Percentiles rank a stretch among this genome's conserved stretches.
Evolutionary conservation across 2,797 vertebrate species (phyloP).

Genomic region (Myioborus miniatus): DNA sequence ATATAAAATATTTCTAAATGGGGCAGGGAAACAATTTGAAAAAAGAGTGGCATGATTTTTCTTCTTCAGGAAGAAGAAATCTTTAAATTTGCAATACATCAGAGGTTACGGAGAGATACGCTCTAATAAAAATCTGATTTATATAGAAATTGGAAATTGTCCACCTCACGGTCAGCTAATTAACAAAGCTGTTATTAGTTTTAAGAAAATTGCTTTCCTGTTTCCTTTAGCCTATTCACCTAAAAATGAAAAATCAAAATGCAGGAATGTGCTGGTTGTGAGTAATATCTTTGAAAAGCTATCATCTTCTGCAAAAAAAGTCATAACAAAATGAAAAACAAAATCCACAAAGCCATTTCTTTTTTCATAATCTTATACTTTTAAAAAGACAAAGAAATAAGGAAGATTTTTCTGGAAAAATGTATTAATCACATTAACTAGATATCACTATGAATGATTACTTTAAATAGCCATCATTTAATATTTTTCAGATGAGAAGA

Average conservation of each 20-base stretch:
- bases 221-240: not conserved
- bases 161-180: not conserved
- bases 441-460: not conserved
- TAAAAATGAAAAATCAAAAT: slow-evolving; percentile 26
- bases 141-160: not conserved
- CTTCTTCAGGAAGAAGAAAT: not conserved
- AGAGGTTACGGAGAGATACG: not conserved
- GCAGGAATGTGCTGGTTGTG: slow-evolving; percentile 34
- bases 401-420: not conserved
- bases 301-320: not conserved
- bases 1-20: not conserved
- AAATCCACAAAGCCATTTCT: not conserved
- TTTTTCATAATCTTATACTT: not conserved
- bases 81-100: not conserved
- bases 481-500: not conserved
- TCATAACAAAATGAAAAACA: not conserved
- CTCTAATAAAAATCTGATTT: not conserved
- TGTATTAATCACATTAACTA: not conserved
- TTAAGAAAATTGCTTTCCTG: not conserved
- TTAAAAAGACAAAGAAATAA: not conserved
- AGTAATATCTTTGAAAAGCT: slow-evolving; percentile 1
- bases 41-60: not conserved
- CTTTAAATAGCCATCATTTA: not conserved
- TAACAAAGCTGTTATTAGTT: slow-evolving; percentile 13
- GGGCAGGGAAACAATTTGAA: not conserved